These are phyloP conservation scores for Ispidina lecontei DNA, from an alignment of 2,797 vertebrate species.

Conservation along the genomic window DNA sequence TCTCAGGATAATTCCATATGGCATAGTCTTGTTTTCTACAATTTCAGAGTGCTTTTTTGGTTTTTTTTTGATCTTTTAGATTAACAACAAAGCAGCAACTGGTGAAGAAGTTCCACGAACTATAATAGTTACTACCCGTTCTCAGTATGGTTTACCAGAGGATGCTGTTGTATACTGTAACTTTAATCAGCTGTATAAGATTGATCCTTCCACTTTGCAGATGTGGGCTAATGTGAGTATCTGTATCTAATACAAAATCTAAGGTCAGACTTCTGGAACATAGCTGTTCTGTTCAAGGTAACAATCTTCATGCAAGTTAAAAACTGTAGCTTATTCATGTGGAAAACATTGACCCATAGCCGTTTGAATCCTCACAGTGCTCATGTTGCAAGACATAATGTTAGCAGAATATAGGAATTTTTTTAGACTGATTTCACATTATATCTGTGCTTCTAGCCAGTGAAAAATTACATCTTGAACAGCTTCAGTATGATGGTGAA, in stretches of 20 bases:
- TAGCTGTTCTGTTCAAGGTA: not conserved
- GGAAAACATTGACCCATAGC: not conserved
- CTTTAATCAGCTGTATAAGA: conserved; percentile 99
- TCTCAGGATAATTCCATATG: not conserved
- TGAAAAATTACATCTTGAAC: not conserved
- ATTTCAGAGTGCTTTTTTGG: not conserved
- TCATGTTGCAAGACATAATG: not conserved
- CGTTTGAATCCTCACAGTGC: not conserved
- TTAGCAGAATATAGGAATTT: not conserved
- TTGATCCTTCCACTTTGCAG: conserved; percentile 95
- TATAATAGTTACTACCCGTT: conserved; percentile 96
- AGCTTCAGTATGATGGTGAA: not conserved
- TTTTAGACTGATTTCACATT: not conserved
- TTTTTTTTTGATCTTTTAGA: conserved; percentile 74
- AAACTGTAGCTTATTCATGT: not conserved
- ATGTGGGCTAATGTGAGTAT: conserved; percentile 98
- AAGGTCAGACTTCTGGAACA: not conserved
- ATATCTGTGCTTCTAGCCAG: not conserved
- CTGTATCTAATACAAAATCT: fast-evolving
- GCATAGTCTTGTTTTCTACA: not conserved
- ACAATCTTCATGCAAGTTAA: not conserved
- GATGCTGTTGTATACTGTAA: conserved; percentile 99
- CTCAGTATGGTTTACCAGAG: conserved; percentile 97
- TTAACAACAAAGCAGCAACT: conserved; percentile 98
- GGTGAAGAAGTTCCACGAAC: conserved; percentile 97